Conservation (phyloP, 2,797 vertebrate genomes). For the Choloepus didactylus region DNA sequence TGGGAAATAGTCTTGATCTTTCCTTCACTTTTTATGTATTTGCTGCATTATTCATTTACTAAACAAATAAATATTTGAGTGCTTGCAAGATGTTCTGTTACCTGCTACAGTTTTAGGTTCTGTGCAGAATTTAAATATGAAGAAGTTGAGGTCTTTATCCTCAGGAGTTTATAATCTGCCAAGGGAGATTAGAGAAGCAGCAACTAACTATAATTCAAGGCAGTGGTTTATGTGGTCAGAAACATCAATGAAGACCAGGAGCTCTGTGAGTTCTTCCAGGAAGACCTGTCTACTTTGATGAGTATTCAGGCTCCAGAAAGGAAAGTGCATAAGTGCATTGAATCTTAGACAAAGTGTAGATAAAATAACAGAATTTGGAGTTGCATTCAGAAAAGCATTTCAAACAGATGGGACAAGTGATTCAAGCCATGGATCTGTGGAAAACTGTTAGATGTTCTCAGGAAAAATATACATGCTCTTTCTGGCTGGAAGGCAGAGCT, state of each 20-base stretch:
- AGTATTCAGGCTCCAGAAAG: neutral
- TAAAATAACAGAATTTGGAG: neutral
- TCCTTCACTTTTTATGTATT: conserved; percentile 54
- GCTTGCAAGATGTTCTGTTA: conserved; percentile 50
- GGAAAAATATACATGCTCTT: neutral
- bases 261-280: neutral
- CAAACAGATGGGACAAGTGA: neutral
- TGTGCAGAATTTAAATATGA: conserved; percentile 45
- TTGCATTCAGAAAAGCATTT: neutral
- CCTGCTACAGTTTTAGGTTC: conserved; percentile 27
- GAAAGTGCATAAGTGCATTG: neutral
- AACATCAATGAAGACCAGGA: neutral
- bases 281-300: neutral
- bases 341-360: neutral
- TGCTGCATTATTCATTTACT: conserved; percentile 66
- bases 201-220: neutral
- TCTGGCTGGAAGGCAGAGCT: neutral
- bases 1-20: conserved; percentile 1
- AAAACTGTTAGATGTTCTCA: neutral
- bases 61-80: conserved; percentile 73
- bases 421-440: neutral
- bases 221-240: neutral
- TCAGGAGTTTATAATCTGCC: neutral
- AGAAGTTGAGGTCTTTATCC: neutral
- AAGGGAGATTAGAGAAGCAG: neutral